Evolutionary conservation across 2,113 vertebrate species (phyloP), one percentile per base, ranked within the genome.

Genomic region (Cyprinodon brontotheroides): DNA sequence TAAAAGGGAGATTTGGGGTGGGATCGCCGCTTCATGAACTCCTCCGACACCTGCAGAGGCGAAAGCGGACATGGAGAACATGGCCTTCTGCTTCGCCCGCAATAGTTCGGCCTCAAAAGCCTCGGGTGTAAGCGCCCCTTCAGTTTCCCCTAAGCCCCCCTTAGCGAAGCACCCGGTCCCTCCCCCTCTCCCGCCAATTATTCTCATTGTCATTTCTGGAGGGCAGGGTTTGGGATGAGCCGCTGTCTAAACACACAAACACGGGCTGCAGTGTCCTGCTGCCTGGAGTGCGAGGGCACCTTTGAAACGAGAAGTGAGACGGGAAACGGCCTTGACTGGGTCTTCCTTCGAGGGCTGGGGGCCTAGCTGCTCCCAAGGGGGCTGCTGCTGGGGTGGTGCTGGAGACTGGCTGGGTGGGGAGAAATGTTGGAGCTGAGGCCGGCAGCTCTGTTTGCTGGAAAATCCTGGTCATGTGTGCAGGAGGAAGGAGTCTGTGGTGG

Each of bases 21-120:
- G 97, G 97, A 82, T 99, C 97, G 1, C 98, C 98, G 20, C n/a
- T n/a, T 99, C 98, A 99, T 98, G 75, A 98, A 99, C 90, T 99
- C 98, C 89, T 99, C 98, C 0, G 94, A 95, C 61, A 98, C 92
- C 59, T 96, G 97, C 17, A 98, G 90, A n/a, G 90, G 95, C 0
- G 92, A n/a, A n/a, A 75, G 69, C 91, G 77, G 91, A n/a, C 90
- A 95, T 77, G 0, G 95, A 92, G 85, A 95, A 95, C 88, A 91
- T 65, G 68, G 94, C 92, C 45, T 68, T 86, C 48, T 88, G 93
- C 47, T 77, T 91, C 0, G 79, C 59, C 9, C 92, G 81, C 3
- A 63, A 89, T 74, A 84, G 77, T 85, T 92, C 89, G 0, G 86
- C 86, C 66, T 87, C 90, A 78, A 82, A 91, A 6, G 90, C 91